Evolutionary conservation across 2,113 vertebrate species (phyloP), one percentile per base, ranked within the genome.

Genomic region (Macquaria australasica): DNA sequence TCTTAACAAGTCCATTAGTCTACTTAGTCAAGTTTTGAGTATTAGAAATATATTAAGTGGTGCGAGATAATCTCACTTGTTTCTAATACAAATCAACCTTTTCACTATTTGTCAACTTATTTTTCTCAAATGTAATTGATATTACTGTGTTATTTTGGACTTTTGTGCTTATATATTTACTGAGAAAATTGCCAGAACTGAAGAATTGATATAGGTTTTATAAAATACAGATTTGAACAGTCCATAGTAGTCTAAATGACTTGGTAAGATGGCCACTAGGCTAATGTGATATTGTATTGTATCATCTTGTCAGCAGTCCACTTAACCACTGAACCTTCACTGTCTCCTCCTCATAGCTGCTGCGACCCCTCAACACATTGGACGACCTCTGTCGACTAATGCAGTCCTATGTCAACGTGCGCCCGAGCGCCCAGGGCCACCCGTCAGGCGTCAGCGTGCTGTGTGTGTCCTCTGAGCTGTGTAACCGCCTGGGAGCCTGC

Each of bases 311-410:
- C 9, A 60, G 8, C n/a, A 23, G 39, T 77, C 8, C 23, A 25
- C 78, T 82, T 76, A 78, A 78, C 9, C 12, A 1, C 45, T 79
- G 70, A 76, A 66, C 62, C 28, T 67, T 51, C 55, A n/a, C 21
- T 48, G 9, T 67, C n/a, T 71, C 39, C 51, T 23, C 63, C 91
- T 34, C 75, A 5, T 85, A 99, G 98, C 96, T 99, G 48, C 97
- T 99, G 77, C 97, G 98, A 25, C 98, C 98, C 63, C 97, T 99
- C 86, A 99, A 99, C 75, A 98, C 98, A 0, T 95, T 99, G 96
- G 98, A 99, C 1, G 98, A 99, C 91, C 97, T 99, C 4, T 99
- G 97, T 84, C 96, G 98, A 48, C 95, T 99, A 56, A 96, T 99
- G 97, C 98, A 99, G 94, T 96, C 96, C 15, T 97, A 97, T 15